These are phyloP conservation scores for Uria aalge DNA, from an alignment of 2,113 vertebrate species.

Conservation along the genomic window DNA sequence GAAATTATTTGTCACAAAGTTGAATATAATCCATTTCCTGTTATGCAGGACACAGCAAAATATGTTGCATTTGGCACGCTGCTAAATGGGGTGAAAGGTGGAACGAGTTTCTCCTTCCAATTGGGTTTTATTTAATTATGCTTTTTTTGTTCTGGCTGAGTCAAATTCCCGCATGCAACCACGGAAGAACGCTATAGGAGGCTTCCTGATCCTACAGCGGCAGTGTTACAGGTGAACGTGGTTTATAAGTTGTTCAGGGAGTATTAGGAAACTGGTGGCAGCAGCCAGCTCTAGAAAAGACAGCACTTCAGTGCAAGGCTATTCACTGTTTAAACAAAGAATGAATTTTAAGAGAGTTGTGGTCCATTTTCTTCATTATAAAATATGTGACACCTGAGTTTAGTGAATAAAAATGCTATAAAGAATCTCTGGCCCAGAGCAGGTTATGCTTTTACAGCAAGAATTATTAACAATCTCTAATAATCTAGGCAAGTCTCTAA, in stretches of 20 bases:
- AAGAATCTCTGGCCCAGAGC: not conserved
- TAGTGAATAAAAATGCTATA: not conserved
- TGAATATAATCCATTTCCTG: not conserved
- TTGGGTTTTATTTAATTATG: not conserved
- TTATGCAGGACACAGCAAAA: not conserved
- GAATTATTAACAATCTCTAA: not conserved
- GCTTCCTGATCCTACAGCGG: not conserved
- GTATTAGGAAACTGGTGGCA: not conserved
- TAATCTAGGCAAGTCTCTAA: not conserved
- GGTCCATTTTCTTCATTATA: not conserved
- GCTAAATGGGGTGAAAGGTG: not conserved
- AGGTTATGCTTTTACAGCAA: not conserved
- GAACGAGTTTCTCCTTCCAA: fast-evolving
- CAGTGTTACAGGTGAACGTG: not conserved
- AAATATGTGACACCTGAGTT: not conserved
- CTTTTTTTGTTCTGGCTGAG: not conserved
- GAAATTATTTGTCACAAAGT: not conserved
- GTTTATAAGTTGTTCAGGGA: not conserved
- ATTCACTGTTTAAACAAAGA: not conserved
- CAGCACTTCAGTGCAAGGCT: not conserved
- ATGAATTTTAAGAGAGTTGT: not conserved
- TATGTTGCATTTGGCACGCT: not conserved
- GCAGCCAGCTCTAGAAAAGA: not conserved
- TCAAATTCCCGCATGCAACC: not conserved
- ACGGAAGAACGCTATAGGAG: not conserved